Evolutionary conservation across 2,888 invertebrate genomes (phyloP).

Genomic region (Cephus pygmeus): DNA sequence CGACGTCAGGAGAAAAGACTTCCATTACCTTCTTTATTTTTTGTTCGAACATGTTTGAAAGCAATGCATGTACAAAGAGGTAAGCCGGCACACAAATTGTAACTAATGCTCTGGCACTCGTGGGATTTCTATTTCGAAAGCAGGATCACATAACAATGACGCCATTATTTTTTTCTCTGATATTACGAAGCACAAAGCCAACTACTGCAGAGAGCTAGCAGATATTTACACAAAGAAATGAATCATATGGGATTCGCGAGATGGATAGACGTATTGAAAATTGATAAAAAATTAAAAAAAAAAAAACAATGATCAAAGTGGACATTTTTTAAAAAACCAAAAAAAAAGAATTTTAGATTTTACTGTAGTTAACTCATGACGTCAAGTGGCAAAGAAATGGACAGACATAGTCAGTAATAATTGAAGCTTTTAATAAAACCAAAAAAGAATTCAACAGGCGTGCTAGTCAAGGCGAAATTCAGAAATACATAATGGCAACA

Average conservation of each 20-base stretch:
- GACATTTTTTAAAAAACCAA: background rate
- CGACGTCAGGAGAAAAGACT: background rate
- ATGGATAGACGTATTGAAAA: background rate
- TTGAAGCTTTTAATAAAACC: background rate
- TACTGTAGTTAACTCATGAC: background rate
- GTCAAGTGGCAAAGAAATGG: too few species aligned
- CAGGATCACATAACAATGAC: background rate
- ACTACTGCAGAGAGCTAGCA: slow-evolving; percentile 33
- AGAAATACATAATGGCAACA: background rate
- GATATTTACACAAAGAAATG: slow-evolving; percentile 34
- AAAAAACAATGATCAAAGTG: background rate
- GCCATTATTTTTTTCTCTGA: slow-evolving; percentile 35
- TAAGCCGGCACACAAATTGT: background rate
- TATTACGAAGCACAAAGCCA: slow-evolving; percentile 49
- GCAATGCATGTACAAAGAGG: background rate
- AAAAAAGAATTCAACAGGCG: background rate
- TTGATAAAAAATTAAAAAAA: background rate
- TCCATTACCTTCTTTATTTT: background rate
- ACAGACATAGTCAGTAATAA: background rate
- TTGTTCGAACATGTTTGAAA: background rate
- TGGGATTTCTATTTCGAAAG: background rate
- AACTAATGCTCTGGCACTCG: background rate
- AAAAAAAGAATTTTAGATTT: background rate
- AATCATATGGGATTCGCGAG: background rate
- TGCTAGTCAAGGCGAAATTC: background rate